phyloP scores from a whole-genome alignment of 2,888 invertebrate genomes.

The Drosophila stalkeri region DNA sequence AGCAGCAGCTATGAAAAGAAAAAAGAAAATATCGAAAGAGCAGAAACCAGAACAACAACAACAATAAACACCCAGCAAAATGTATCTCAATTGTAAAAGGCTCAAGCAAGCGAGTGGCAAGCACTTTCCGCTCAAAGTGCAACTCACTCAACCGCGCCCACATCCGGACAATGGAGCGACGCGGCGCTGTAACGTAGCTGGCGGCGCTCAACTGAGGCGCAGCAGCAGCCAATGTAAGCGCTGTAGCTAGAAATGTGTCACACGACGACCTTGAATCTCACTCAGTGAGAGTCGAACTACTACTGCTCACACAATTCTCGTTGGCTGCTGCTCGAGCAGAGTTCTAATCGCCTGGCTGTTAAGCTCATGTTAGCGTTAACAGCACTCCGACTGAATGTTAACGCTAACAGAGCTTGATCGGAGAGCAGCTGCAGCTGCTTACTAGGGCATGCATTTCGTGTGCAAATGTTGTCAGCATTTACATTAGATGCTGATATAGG shows the following conservation, averaged over 20 bases:
- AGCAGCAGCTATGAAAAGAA: conserved; percentile 2
- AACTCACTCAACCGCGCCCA: conserved; percentile 75
- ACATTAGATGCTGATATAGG: not conserved
- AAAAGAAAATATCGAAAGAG: not conserved
- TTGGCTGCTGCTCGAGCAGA: conserved; percentile 26
- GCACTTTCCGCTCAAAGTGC: conserved; percentile 29
- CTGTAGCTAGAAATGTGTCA: conserved; percentile 74
- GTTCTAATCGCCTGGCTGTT: conserved; percentile 7
- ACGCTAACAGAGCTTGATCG: conserved; percentile 12
- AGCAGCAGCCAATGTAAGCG: conserved; percentile 59
- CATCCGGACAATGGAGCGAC: conserved; percentile 29
- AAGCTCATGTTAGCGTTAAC: conserved; percentile 26
- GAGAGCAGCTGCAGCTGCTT: not conserved
- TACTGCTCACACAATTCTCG: conserved; percentile 39
- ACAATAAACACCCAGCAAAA: conserved; percentile 13
- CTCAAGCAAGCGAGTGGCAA: conserved; percentile 35
- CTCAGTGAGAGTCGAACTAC: conserved; percentile 50
- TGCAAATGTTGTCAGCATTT: not conserved
- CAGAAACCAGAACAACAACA: conserved; percentile 17
- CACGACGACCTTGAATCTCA: conserved; percentile 69
- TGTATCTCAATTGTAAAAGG: conserved; percentile 28
- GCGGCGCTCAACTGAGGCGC: conserved; percentile 27
- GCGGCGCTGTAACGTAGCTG: conserved; percentile 33
- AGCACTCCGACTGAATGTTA: not conserved
- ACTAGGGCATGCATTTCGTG: not conserved